phyloP scores from a whole-genome alignment of 2,113 vertebrate genomes.

The Pluvianellus socialis region DNA sequence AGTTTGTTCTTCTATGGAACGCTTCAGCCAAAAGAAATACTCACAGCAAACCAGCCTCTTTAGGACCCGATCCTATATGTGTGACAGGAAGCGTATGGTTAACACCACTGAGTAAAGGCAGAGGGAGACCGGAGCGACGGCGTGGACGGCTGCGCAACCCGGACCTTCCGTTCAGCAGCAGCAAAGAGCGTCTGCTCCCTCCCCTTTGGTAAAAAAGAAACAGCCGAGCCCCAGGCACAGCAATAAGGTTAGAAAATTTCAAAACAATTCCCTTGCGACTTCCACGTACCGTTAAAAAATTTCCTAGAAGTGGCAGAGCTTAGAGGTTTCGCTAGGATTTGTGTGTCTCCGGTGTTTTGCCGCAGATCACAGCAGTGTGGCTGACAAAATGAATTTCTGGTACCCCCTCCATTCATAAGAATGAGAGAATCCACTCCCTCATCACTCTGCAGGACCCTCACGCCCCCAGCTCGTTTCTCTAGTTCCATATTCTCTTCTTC shows the following conservation, averaged over 20 bases:
- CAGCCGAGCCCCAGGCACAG: not conserved
- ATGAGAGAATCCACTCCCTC: not conserved
- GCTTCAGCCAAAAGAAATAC: not conserved
- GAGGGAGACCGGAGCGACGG: not conserved
- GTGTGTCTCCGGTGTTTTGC: not conserved
- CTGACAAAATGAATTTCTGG: not conserved
- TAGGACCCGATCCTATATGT: not conserved
- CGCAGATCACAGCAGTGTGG: not conserved
- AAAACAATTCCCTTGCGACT: not conserved
- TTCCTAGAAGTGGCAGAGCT: not conserved
- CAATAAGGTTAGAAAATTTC: not conserved
- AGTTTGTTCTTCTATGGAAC: not conserved
- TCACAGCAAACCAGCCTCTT: not conserved
- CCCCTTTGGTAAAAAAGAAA: not conserved
- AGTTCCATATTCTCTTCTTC: not conserved
- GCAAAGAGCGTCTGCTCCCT: not conserved
- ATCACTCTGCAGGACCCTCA: not conserved
- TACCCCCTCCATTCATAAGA: not conserved
- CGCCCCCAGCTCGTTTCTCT: not conserved
- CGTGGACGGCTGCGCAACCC: not conserved
- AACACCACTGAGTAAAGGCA: not conserved
- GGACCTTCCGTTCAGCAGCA: not conserved
- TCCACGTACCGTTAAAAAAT: not conserved
- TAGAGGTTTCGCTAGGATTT: not conserved
- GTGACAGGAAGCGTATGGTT: not conserved